Evolutionary conservation across 2,113 vertebrate genomes (phyloP).

Genomic region (Datnioides undecimradiatus): DNA sequence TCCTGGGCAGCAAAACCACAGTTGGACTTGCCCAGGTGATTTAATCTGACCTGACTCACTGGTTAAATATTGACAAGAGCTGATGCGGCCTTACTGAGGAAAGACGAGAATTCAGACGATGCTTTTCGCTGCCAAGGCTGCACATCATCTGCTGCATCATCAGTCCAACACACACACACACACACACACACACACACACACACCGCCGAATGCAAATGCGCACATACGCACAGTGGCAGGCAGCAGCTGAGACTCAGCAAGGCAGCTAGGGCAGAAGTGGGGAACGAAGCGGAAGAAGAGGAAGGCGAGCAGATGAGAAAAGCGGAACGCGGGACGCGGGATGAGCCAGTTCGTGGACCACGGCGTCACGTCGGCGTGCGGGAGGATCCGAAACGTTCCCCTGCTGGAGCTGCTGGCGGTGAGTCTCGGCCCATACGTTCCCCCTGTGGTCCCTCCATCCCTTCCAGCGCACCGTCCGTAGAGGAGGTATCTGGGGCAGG

Average conservation of each 20-base stretch:
- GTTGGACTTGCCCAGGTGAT: conserved; percentile 78
- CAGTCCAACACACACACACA: conserved; percentile 36
- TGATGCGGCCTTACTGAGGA: conserved; percentile 55
- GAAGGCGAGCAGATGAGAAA: conserved; percentile 13
- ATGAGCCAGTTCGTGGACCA: conserved; percentile 72
- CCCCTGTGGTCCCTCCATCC: conserved; percentile 8
- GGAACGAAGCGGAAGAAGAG: conserved; percentile 65
- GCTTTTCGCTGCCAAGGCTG: conserved; percentile 63
- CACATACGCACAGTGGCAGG: conserved; percentile 50
- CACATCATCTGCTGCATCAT: conserved; percentile 71
- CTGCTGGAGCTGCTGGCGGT: conserved; percentile 82
- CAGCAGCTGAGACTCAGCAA: conserved; percentile 71
- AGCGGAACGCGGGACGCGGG: background rate
- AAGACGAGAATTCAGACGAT: conserved; percentile 49
- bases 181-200: conserved; percentile 19
- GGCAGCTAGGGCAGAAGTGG: conserved; percentile 64
- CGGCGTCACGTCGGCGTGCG: conserved; percentile 11
- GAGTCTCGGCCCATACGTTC: conserved; percentile 62
- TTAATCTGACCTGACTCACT: conserved; percentile 83
- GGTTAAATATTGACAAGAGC: conserved; percentile 90
- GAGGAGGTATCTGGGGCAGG: conserved; percentile 55
- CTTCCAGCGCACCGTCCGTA: background rate
- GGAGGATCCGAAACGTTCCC: conserved; percentile 49
- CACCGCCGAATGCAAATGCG: conserved; percentile 43
- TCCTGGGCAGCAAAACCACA: conserved; percentile 52